Percentiles rank a stretch among this genome's conserved stretches.
phyloP scores from a whole-genome alignment of 1,140 invertebrate species.

The Phenacoccus solenopsis region DNA sequence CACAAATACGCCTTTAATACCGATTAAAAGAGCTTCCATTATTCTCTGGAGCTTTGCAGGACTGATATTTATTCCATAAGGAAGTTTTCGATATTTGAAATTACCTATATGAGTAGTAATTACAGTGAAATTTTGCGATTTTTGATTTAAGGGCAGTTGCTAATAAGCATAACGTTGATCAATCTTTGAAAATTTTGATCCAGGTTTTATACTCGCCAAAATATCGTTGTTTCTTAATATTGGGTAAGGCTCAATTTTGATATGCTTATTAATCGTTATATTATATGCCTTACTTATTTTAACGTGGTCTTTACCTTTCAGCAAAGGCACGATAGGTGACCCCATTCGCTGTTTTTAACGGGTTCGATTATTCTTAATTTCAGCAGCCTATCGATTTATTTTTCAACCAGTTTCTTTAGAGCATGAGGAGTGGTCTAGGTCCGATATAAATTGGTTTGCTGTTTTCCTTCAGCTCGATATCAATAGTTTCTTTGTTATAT shows the following conservation, averaged over 20 bases:
- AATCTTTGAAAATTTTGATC: conserved; percentile 24
- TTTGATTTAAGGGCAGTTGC: conserved; percentile 27
- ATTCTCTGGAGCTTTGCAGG: conserved; percentile 36
- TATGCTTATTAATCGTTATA: conserved; percentile 24
- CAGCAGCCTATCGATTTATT: conserved; percentile 21
- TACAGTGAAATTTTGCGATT: conserved; percentile 28
- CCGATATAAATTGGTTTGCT: conserved; percentile 30
- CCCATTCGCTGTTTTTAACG: conserved; percentile 32
- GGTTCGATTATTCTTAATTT: conserved; percentile 27
- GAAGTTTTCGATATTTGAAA: conserved; percentile 32
- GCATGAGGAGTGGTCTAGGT: conserved; percentile 21
- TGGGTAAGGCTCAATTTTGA: conserved; percentile 18
- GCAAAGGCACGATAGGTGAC: conserved; percentile 34
- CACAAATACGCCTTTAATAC: conserved; percentile 26
- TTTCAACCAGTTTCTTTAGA: conserved; percentile 28
- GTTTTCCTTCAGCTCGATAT: background rate
- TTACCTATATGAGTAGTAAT: conserved; percentile 30
- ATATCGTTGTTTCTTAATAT: conserved; percentile 21
- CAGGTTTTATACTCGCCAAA: conserved; percentile 20
- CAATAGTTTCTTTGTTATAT: background rate
- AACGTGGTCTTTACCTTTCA: conserved; percentile 32
- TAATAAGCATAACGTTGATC: conserved; percentile 24
- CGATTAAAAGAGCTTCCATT: conserved; percentile 33
- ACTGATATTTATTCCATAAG: conserved; percentile 31
- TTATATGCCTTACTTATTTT: conserved; percentile 35